These are phyloP conservation scores for Papilio glaucus DNA, from an alignment of 1,140 invertebrate genomes.

Conservation along the genomic window DNA sequence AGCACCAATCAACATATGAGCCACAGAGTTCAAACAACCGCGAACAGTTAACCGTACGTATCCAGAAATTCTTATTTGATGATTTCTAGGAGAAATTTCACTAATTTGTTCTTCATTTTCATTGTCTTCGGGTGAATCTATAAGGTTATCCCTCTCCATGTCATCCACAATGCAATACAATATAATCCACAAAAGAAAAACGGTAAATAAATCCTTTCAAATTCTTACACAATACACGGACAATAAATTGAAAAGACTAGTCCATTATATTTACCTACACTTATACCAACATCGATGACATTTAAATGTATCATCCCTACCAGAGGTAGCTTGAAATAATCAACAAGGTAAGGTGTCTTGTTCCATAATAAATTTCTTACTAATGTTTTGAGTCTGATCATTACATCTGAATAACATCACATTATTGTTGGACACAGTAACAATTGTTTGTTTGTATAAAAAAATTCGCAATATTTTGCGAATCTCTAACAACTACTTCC, in stretches of 20 bases:
- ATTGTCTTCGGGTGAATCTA: not conserved
- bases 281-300: not conserved
- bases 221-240: not conserved
- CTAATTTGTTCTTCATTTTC: not conserved
- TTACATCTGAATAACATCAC: no score
- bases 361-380: no score
- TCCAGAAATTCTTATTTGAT: slow-evolving; percentile 26
- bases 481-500: no score
- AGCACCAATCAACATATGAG: slow-evolving; percentile 45
- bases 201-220: not conserved
- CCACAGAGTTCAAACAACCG: slow-evolving; percentile 45
- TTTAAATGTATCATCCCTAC: not conserved
- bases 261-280: not conserved
- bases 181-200: not conserved
- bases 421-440: no score
- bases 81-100: not conserved
- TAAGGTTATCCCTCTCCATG: not conserved
- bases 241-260: not conserved
- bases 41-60: slow-evolving; percentile 42
- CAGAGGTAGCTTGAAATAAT: no score
- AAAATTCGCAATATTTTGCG: no score
- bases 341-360: no score
- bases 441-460: no score
- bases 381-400: no score
- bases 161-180: not conserved